Evolutionary conservation across 2,113 vertebrate species (phyloP), one percentile per base, ranked within the genome.

Genomic region (Bufo gargarizans): DNA sequence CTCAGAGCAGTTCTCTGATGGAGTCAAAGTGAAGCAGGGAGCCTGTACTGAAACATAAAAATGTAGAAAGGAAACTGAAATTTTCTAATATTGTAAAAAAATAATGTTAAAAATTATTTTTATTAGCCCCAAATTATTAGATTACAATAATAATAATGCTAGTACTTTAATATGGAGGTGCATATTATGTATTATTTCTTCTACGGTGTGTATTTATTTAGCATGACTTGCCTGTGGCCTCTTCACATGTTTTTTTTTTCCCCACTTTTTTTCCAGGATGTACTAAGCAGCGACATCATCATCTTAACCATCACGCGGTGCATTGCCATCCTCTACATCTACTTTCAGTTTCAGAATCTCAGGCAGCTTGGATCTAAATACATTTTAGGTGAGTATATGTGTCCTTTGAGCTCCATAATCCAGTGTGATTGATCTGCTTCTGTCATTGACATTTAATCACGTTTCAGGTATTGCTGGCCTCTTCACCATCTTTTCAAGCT

Each of bases 401-500:
- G 2, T 53, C 59, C 4, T 14, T 13, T 47, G 13, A 13, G 3
- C 20, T 33, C 20, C 20, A 10, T 19, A 16, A 76, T 47, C 6
- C 1, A 12, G 16, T 82, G 13, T 80, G 20, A 0, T 59, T 5
- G 43, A 61, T 63, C 19, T 67, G 55, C 2, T 65, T 3, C 22
- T 16, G n/a, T 20, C 20, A 20, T 47, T 82, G 22, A 50, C 45
- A 33, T 43, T 69, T 12, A 45, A 5, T 84, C 77, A 72, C 91
- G 59, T 89, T 91, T 58, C 84, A 98, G 98, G 98, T 88, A 98
- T 99, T 90, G 98, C 98, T 89, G 98, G 98, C 1, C 97, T 99
- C 47, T 99, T 99, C 92, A 99, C 98, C 90, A 99, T 99, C 90
- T 99, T 99, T 90, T 99, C 98, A 92, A 99, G 98, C 91, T 99